A percentile compares a stretch with the other conserved stretches of the same genome.
Evolutionary conservation across 2,888 invertebrate genomes (phyloP).

Genomic region (Synergus japonicus): DNA sequence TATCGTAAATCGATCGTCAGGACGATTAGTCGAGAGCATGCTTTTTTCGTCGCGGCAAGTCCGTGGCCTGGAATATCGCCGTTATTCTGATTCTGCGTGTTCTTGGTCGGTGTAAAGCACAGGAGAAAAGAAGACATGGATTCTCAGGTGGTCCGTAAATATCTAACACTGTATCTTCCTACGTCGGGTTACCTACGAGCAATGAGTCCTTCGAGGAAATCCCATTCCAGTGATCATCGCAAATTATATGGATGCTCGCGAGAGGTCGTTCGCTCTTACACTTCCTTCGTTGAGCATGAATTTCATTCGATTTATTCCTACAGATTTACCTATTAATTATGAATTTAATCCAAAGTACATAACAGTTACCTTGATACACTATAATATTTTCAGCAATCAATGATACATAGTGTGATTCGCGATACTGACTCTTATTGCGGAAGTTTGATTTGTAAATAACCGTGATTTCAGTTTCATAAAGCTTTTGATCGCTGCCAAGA

Average conservation of each 20-base stretch:
- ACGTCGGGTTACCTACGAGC: slow-evolving; percentile 9
- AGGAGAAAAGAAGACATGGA: slow-evolving; percentile 35
- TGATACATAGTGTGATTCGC: neutral
- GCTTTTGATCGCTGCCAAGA: neutral
- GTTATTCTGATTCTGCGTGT: slow-evolving; percentile 40
- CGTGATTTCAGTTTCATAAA: slow-evolving; percentile 6
- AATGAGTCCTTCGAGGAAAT: slow-evolving; percentile 38
- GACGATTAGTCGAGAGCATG: slow-evolving; percentile 49
- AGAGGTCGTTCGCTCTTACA: neutral
- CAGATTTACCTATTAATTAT: slow-evolving; percentile 36
- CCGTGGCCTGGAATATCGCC: slow-evolving; percentile 27
- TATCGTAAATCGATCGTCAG: slow-evolving; percentile 56
- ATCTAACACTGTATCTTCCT: slow-evolving; percentile 36
- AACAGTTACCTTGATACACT: neutral
- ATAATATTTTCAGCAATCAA: slow-evolving; percentile 23
- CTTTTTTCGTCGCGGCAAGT: slow-evolving; percentile 44
- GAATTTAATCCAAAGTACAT: slow-evolving; percentile 21
- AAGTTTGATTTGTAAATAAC: slow-evolving; percentile 26
- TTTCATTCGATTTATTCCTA: slow-evolving; percentile 31
- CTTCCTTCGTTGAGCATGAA: slow-evolving; percentile 15
- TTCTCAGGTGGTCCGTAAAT: slow-evolving; percentile 42
- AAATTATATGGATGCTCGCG: slow-evolving; percentile 31
- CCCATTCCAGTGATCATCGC: slow-evolving; percentile 37
- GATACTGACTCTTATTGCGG: neutral
- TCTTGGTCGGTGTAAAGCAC: slow-evolving; percentile 22